Conservation (phyloP, 2,888 invertebrate species). For the Epiblema foenella region DNA sequence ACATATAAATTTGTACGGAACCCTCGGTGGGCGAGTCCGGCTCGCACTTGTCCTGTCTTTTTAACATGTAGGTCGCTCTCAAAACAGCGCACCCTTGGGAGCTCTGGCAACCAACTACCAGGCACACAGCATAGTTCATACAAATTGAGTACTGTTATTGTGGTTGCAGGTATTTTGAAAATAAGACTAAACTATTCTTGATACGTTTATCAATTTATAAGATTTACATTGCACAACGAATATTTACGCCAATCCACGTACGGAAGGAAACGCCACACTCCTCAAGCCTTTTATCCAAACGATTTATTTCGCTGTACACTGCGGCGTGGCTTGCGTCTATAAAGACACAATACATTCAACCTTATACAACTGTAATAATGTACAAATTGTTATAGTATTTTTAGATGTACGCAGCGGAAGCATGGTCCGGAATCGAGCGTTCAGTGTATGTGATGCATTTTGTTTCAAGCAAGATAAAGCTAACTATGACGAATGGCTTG, state of each 20-base stretch:
- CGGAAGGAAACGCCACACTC: constrained; percentile 32
- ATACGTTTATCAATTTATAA: not conserved
- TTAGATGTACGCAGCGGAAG: constrained; percentile 17
- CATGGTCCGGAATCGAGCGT: constrained; percentile 17
- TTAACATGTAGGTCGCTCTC: too few species aligned
- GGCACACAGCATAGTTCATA: too few species aligned
- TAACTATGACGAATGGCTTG: constrained; percentile 36
- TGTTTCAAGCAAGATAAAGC: constrained; percentile 36
- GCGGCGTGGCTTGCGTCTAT: not conserved
- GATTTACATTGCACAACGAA: not conserved
- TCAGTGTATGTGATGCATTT: constrained; percentile 36
- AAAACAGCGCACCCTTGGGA: too few species aligned
- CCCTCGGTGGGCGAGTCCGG: too few species aligned
- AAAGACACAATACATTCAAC: constrained; percentile 1
- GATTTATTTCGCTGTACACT: constrained; percentile 36
- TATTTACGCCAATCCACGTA: constrained; percentile 13
- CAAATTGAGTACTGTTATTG: too few species aligned
- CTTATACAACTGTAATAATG: not conserved
- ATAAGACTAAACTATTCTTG: not conserved
- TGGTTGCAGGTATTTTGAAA: too few species aligned
- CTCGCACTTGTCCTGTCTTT: too few species aligned
- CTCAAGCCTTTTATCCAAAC: constrained; percentile 33
- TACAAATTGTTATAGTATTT: constrained; percentile 2
- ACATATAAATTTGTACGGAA: too few species aligned
- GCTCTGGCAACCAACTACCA: too few species aligned